Conservation (phyloP, 2,888 invertebrate species). For the Lithophane leautieri region DNA sequence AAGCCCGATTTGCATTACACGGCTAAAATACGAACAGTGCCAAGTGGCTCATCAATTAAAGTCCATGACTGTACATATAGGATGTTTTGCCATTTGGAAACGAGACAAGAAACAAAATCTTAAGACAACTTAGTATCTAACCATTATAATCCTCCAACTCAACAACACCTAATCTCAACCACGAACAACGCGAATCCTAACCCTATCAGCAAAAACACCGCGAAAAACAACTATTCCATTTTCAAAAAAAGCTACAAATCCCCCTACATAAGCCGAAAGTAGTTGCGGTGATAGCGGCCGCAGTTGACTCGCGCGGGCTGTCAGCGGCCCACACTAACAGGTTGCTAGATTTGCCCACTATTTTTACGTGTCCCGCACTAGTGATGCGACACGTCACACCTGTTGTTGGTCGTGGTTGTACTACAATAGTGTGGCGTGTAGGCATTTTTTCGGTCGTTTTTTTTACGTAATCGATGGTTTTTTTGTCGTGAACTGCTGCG, state of each 20-base stretch:
- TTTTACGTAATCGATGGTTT: slow-evolving; percentile 15
- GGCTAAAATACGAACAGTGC: no score
- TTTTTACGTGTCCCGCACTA: slow-evolving; percentile 86
- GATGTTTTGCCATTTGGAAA: neutral
- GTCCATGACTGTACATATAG: no score
- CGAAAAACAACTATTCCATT: slow-evolving; percentile 25
- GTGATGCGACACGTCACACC: slow-evolving; percentile 86
- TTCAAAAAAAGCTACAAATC: slow-evolving; percentile 42
- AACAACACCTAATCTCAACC: neutral
- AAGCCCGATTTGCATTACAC: no score
- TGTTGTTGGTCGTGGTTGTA: slow-evolving; percentile 77
- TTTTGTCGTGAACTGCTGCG: neutral
- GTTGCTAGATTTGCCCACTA: slow-evolving; percentile 88
- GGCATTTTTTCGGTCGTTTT: neutral
- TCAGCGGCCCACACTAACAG: slow-evolving; percentile 82
- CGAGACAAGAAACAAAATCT: neutral
- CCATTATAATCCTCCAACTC: neutral
- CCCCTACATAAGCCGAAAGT: slow-evolving; percentile 62
- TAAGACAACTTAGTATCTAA: neutral
- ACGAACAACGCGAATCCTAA: neutral
- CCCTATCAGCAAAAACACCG: slow-evolving; percentile 6
- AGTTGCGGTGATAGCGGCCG: slow-evolving; percentile 77
- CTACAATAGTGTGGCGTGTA: slow-evolving; percentile 46
- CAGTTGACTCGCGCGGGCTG: slow-evolving; percentile 68
- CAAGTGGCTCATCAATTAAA: no score